Percentiles rank a stretch among this genome's conserved stretches.
Evolutionary conservation across 2,888 invertebrate genomes (phyloP).

Genomic region (Arrhopalites spinosus): DNA sequence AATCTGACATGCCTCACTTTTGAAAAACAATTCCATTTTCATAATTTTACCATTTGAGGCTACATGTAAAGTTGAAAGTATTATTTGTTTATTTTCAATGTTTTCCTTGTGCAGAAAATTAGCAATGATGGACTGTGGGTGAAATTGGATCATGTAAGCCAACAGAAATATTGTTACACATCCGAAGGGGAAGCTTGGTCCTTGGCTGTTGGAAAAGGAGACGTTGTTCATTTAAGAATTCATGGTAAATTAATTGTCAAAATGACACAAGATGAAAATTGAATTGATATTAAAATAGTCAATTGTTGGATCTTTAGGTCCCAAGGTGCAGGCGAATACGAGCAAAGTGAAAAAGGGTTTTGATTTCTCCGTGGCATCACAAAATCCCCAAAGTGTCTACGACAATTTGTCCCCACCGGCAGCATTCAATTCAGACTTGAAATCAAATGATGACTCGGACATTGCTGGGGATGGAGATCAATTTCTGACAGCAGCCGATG

Average conservation of each 20-base stretch:
- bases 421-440: conserved; percentile 39
- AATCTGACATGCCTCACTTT: no score
- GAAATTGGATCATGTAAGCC: conserved; percentile 67
- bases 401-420: conserved; percentile 54
- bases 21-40: background rate
- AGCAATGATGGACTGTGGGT: conserved; percentile 72
- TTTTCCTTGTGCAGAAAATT: conserved; percentile 60
- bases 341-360: conserved; percentile 62
- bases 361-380: conserved; percentile 64
- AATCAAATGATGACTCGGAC: background rate
- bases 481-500: background rate
- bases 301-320: background rate
- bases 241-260: conserved; percentile 40
- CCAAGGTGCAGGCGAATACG: conserved; percentile 48
- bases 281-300: background rate
- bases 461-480: background rate
- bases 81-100: no score
- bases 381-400: conserved; percentile 56
- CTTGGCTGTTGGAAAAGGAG: conserved; percentile 68
- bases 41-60: background rate
- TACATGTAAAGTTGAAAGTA: no score
- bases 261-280: background rate
- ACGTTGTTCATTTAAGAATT: conserved; percentile 67
- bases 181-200: conserved; percentile 75
- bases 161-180: conserved; percentile 69